A percentile compares a stretch with the other conserved stretches of the same genome.
phyloP scores from a whole-genome alignment of 2,797 vertebrate genomes.

The Chaetophractus vellerosus region DNA sequence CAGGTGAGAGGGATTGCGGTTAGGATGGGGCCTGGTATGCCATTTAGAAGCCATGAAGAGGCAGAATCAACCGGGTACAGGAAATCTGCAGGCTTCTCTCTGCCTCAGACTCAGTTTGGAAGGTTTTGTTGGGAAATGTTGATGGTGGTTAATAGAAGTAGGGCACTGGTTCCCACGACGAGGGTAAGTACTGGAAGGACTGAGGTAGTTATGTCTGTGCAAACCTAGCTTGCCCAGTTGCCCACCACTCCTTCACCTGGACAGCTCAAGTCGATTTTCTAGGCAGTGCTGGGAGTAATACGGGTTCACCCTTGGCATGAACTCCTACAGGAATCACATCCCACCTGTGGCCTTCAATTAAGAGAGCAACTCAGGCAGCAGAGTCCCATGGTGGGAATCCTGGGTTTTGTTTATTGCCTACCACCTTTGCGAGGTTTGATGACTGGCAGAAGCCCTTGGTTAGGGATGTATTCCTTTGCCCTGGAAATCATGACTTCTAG shows the following conservation, averaged over 20 bases:
- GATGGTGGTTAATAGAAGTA: neutral
- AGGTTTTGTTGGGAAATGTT: neutral
- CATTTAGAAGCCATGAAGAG: neutral
- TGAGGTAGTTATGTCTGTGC: fast-evolving
- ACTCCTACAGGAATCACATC: neutral
- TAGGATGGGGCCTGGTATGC: fast-evolving
- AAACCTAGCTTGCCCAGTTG: neutral
- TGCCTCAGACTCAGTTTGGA: neutral
- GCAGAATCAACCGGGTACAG: neutral
- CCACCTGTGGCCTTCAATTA: neutral
- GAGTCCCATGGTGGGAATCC: fast-evolving
- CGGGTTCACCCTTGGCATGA: neutral
- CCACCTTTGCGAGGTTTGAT: neutral
- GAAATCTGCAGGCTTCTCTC: neutral
- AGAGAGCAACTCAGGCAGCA: neutral
- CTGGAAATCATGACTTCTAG: neutral
- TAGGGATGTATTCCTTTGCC: neutral
- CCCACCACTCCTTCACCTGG: neutral
- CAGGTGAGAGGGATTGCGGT: neutral
- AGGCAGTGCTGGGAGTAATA: neutral
- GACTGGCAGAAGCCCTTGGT: fast-evolving
- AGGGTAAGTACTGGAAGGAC: neutral
- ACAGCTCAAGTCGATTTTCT: neutral
- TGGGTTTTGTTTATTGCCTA: neutral
- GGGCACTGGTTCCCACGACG: fast-evolving